Evolutionary conservation across 2,797 vertebrate genomes (phyloP).

Genomic region (Gambelia wislizenii): DNA sequence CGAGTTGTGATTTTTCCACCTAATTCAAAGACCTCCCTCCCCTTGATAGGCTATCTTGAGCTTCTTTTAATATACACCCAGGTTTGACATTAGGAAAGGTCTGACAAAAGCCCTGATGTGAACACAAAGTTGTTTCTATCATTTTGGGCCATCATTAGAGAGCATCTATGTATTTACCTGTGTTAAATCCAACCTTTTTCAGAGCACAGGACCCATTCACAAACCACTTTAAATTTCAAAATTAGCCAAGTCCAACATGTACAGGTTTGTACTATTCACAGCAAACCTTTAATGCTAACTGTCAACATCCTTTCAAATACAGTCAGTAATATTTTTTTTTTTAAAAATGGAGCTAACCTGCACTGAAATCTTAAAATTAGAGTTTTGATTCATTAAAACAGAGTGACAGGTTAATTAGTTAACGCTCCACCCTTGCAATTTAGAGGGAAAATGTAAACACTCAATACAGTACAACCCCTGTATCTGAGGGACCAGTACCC

Average conservation of each 20-base stretch:
- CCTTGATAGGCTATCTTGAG: neutral
- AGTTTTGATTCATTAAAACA: neutral
- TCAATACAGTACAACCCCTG: too few species aligned
- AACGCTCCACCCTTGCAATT: neutral
- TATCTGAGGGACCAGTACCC: too few species aligned
- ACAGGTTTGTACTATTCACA: neutral
- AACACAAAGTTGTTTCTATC: neutral
- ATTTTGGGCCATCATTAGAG: neutral
- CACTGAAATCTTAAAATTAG: neutral
- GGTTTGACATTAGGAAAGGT: neutral
- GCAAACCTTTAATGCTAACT: neutral
- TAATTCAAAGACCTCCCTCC: neutral
- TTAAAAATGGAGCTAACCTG: neutral
- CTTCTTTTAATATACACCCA: neutral
- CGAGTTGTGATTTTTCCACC: neutral
- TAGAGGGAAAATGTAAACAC: neutral
- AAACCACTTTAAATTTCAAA: neutral
- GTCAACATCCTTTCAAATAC: neutral
- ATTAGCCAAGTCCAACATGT: neutral
- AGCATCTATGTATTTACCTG: neutral
- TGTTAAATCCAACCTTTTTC: too few species aligned
- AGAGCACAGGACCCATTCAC: too few species aligned
- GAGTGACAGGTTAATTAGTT: neutral
- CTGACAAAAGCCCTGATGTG: neutral
- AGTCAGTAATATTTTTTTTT: neutral